Evolutionary conservation across 1,140 invertebrate species (phyloP).

Genomic region (Rhopalosiphum padi): DNA sequence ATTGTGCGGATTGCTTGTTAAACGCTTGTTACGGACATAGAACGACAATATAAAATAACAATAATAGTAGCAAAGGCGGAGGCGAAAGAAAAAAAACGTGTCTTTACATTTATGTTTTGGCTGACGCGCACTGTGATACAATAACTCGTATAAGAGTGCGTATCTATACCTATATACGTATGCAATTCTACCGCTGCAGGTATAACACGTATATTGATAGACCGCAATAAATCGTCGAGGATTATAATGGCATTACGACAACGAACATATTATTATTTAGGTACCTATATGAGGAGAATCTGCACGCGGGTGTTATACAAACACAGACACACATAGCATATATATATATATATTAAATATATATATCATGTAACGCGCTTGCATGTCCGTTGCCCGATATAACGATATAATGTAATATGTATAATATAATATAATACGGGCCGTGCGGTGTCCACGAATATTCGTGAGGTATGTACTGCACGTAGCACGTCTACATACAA

Average conservation of each 20-base stretch:
- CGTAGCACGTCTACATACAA: background rate
- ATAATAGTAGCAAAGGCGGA: background rate
- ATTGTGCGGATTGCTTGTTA: slow-evolving; percentile 45
- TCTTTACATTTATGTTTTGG: slow-evolving; percentile 55
- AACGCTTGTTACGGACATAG: slow-evolving; percentile 56
- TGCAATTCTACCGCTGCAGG: background rate
- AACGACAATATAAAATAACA: slow-evolving; percentile 28
- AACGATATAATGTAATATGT: background rate
- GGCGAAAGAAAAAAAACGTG: slow-evolving; percentile 40
- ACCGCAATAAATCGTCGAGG: slow-evolving; percentile 57
- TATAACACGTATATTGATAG: slow-evolving; percentile 11
- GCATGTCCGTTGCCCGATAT: background rate
- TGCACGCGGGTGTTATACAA: background rate
- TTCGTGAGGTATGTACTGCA: background rate
- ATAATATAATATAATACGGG: too few species aligned
- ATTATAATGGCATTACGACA: slow-evolving; percentile 29
- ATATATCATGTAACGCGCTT: background rate
- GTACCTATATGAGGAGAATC: background rate
- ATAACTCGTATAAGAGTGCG: slow-evolving; percentile 10
- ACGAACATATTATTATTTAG: background rate
- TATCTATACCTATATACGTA: too few species aligned
- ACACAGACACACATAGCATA: background rate
- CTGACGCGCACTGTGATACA: background rate
- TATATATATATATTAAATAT: background rate
- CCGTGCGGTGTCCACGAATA: background rate